Evolutionary conservation across 2,113 vertebrate species (phyloP).

Genomic region (Atractosteus spatula): DNA sequence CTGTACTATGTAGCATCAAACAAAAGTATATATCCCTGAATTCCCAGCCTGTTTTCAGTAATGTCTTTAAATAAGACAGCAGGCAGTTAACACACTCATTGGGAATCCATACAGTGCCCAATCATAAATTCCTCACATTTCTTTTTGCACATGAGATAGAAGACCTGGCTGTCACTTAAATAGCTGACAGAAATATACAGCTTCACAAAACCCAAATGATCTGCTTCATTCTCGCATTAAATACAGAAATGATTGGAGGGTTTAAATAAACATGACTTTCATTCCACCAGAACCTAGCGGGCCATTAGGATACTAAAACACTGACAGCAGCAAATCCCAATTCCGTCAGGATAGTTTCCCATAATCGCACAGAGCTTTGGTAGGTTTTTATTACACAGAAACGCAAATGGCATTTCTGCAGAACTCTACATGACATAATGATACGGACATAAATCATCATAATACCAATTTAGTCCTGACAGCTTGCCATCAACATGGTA

Average conservation of each 20-base stretch:
- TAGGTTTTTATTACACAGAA: constrained; percentile 17
- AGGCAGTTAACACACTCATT: too few relatives aligned
- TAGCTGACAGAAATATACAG: neutral
- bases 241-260: neutral
- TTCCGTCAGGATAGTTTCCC: neutral
- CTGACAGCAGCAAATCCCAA: neutral
- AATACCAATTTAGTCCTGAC: constrained; percentile 21
- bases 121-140: too few relatives aligned
- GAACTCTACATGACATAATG: constrained; percentile 13
- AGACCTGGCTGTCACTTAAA: neutral
- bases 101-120: too few relatives aligned
- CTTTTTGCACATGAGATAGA: too few relatives aligned
- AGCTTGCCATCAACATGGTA: constrained; percentile 22
- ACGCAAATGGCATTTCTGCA: constrained; percentile 22
- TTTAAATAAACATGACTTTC: constrained; percentile 4
- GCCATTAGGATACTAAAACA: neutral
- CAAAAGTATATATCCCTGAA: too few relatives aligned
- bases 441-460: constrained; percentile 20
- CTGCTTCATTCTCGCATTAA: neutral
- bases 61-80: too few relatives aligned
- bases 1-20: too few relatives aligned
- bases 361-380: constrained; percentile 7
- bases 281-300: neutral
- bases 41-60: too few relatives aligned
- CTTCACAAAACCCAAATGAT: neutral